These are phyloP conservation scores for Raja brachyura DNA, from an alignment of 2,113 vertebrate species.

Conservation along the genomic window DNA sequence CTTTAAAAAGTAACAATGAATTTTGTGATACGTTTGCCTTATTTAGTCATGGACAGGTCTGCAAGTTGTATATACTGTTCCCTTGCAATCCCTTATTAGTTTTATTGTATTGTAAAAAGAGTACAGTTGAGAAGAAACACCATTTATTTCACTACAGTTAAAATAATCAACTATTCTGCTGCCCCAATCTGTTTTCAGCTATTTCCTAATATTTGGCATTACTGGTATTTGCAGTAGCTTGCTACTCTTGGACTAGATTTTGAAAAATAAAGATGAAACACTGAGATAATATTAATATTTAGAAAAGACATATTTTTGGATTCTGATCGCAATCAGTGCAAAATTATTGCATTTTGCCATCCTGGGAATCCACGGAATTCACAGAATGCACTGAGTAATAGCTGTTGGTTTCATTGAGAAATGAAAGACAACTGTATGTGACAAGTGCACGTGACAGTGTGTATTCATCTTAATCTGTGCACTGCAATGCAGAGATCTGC, in stretches of 20 bases:
- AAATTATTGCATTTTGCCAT: neutral
- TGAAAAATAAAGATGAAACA: neutral
- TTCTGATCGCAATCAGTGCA: neutral
- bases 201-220: neutral
- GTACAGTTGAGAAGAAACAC: neutral
- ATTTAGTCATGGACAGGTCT: neutral
- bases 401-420: too few relatives aligned
- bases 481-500: too few relatives aligned
- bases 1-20: neutral
- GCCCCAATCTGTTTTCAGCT: neutral
- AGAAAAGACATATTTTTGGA: neutral
- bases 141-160: neutral
- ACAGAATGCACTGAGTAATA: too few relatives aligned
- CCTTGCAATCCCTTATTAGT: neutral
- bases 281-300: too few relatives aligned
- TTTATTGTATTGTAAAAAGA: neutral
- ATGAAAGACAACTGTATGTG: too few relatives aligned
- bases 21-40: neutral
- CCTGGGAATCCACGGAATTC: neutral
- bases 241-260: neutral
- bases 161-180: neutral
- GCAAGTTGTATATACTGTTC: neutral
- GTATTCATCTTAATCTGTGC: too few relatives aligned
- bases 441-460: too few relatives aligned
- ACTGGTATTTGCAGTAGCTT: neutral